Base-by-base conservation (phyloP, 2,888 invertebrate species). In the Cyclophora albipunctata region DNA sequence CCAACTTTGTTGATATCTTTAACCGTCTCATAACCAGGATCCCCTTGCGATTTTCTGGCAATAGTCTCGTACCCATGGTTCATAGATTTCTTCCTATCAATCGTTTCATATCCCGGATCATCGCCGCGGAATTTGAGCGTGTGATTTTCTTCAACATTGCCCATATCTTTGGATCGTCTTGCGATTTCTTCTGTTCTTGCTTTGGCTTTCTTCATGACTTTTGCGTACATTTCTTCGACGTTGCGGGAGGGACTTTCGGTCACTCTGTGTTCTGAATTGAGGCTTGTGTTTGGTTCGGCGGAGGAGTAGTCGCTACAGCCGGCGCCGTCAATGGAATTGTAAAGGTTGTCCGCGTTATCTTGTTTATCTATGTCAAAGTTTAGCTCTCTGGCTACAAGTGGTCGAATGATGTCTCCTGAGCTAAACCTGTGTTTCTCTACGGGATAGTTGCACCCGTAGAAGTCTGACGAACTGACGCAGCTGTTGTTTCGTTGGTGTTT, bases 141-240 rank as follows among this genome's bases (percentile, higher is more conserved):
- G 43, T 60, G 67, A 37, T 66, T 54, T 7, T 78, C 78, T 1
- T 55, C 54, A 5, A 75, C 74, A 35, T 58, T 56, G 40, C 66
- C 66, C 7, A 71, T 66, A 3, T 84, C 81, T 59, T 83, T 81
- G 2, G 80, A 73, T 34, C 75, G 75, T 51, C 81, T 59, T 5
- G 64, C 57, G 6, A 71, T 49, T 57, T 87, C 73, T 63, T 90
- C 71, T 0, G 67, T 73, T 69, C 74, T 78, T 43, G 62, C 84
- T 81, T 92, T 93, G 54, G 90, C 85, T 73, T 91, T 93, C 72
- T 95, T 95, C 69, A 92, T 91, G 33, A 96, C 96, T 86, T 96
- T 96, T 2, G 96, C 96, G 75, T 96, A 96, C 93, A 96, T 94
- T 66, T 95, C 96, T 64, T 96, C 96, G n/a, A 96, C 82, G 62